Percentiles rank a stretch among this genome's conserved stretches.
Evolutionary conservation across 2,113 vertebrate genomes (phyloP).

Genomic region (Hypanus sabinus): DNA sequence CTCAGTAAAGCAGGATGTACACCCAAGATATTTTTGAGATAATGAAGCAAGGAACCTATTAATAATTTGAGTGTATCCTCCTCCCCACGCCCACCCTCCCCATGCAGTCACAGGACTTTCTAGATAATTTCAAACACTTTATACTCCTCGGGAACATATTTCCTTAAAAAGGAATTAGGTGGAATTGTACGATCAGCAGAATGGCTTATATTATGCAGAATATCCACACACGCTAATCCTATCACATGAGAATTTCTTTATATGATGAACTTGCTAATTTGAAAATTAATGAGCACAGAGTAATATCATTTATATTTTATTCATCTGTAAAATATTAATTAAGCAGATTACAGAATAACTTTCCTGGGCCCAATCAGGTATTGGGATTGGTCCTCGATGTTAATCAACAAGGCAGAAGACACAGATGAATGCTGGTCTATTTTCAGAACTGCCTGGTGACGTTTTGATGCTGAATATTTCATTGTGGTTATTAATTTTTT

Average conservation of each 20-base stretch:
- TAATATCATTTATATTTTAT: neutral
- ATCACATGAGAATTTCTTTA: neutral
- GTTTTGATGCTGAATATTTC: neutral
- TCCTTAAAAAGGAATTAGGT: neutral
- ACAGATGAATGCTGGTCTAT: neutral
- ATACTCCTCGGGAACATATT: neutral
- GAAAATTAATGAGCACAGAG: neutral
- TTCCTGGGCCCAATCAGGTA: neutral
- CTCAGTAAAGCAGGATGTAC: neutral
- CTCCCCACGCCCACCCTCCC: neutral
- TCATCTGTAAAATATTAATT: neutral
- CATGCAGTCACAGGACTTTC: neutral
- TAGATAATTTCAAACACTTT: slow-evolving; percentile 4
- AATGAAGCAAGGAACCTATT: neutral
- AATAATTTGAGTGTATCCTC: neutral
- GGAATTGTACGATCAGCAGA: neutral
- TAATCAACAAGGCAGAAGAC: neutral
- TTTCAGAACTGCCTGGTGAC: neutral
- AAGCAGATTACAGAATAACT: neutral
- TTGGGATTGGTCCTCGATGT: neutral
- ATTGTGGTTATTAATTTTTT: slow-evolving; percentile 20
- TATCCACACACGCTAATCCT: no score
- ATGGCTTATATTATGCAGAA: no score
- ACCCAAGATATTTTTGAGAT: neutral
- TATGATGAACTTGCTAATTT: neutral